A percentile compares a stretch with the other conserved stretches of the same genome.
These are phyloP conservation scores for Eudyptes chrysolophus DNA, from an alignment of 2,113 vertebrate genomes.

Conservation along the genomic window DNA sequence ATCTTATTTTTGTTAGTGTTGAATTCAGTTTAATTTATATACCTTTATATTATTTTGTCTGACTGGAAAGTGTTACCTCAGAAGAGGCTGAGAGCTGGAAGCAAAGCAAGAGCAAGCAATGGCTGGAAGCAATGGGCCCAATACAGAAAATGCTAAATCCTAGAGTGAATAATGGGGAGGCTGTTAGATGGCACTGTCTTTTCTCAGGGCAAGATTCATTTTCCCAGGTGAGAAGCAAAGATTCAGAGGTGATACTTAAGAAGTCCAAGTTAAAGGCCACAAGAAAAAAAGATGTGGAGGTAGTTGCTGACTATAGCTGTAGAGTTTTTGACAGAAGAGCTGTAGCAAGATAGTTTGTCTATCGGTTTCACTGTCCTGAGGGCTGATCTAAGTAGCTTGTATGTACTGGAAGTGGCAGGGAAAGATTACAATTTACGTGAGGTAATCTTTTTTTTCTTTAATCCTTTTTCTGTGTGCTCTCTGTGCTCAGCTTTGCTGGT, in stretches of 20 bases:
- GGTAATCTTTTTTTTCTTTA: neutral
- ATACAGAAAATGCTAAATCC: neutral
- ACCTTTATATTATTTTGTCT: too few species aligned
- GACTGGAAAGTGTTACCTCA: neutral
- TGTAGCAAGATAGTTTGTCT: neutral
- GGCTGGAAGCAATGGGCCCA: neutral
- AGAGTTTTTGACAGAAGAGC: neutral
- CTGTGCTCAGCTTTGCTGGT: neutral
- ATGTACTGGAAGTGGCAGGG: accelerated
- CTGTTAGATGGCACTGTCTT: accelerated
- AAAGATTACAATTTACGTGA: neutral
- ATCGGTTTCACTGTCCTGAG: neutral
- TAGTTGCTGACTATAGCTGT: neutral
- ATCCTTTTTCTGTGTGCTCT: neutral
- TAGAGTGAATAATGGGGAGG: neutral
- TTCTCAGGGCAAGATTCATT: neutral
- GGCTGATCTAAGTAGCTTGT: neutral
- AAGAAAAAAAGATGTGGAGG: accelerated
- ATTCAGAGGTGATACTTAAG: too few species aligned
- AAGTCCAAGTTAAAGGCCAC: neutral
- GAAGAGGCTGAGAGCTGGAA: neutral
- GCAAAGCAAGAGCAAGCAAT: neutral
- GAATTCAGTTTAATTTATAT: neutral
- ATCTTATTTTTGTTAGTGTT: neutral
- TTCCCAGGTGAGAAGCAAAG: neutral